A percentile compares a stretch with the other conserved stretches of the same genome.
Conservation (phyloP, 2,888 invertebrate genomes). For the Hypsopygia costalis region DNA sequence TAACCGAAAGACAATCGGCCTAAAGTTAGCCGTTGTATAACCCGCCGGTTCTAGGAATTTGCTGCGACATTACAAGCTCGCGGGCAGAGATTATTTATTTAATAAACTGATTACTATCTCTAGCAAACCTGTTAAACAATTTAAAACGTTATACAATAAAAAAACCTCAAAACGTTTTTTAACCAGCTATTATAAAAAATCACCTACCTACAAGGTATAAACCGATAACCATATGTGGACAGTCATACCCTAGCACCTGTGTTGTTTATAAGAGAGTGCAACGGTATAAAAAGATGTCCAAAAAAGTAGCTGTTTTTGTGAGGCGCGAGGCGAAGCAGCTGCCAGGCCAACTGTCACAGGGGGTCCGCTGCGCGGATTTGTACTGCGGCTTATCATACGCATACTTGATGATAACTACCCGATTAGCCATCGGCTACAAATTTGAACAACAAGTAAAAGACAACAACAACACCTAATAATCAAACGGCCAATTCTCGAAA, state of each 20-base stretch:
- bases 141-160: conserved; percentile 19
- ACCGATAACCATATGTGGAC: conserved; percentile 75
- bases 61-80: too few relatives aligned
- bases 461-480: too few relatives aligned
- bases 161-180: conserved; percentile 28
- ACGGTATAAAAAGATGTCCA: conserved; percentile 69
- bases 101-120: conserved; percentile 30
- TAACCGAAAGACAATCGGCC: too few relatives aligned
- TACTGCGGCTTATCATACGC: conserved; percentile 54
- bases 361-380: conserved; percentile 61
- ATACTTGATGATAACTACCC: conserved; percentile 48
- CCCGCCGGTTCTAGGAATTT: too few relatives aligned
- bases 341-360: conserved; percentile 73
- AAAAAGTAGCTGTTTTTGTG: conserved; percentile 77
- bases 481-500: too few relatives aligned
- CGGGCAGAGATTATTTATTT: too few relatives aligned
- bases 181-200: conserved; percentile 55
- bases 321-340: conserved; percentile 73
- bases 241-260: conserved; percentile 76
- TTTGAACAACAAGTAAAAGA: not conserved
- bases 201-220: conserved; percentile 49
- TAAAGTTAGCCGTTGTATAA: too few relatives aligned
- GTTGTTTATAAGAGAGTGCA: conserved; percentile 76
- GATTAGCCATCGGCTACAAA: not conserved
- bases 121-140: too few relatives aligned